Conservation (phyloP, 2,888 invertebrate species). For the Mimachlamys varia region DNA sequence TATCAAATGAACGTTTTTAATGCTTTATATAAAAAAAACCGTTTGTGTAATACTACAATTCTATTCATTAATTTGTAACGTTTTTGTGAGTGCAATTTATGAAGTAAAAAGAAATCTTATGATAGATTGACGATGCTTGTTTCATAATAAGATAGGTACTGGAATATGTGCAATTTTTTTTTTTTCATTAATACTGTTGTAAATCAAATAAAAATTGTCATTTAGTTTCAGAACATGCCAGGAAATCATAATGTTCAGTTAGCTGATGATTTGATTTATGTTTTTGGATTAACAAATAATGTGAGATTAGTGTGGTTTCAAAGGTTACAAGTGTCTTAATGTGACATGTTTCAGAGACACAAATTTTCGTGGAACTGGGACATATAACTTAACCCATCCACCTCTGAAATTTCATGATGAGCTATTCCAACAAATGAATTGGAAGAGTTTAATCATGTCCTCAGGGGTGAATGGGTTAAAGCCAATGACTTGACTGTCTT, state of each 20-base stretch:
- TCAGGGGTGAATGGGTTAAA: no score
- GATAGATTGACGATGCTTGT: not conserved
- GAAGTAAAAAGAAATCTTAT: not conserved
- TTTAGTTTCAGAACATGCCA: not conserved
- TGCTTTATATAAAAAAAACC: not conserved
- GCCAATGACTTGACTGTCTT: no score
- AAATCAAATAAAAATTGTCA: no score
- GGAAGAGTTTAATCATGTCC: no score
- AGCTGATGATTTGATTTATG: no score
- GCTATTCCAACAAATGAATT: no score
- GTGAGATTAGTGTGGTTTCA: no score
- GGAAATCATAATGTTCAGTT: not conserved
- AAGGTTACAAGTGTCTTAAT: not conserved
- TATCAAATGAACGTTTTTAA: not conserved
- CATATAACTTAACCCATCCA: no score
- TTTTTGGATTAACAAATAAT: no score
- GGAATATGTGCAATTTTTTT: conserved; percentile 26
- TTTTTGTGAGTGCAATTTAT: not conserved
- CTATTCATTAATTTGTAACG: not conserved
- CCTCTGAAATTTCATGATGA: no score
- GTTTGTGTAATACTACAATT: not conserved
- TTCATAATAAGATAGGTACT: not conserved
- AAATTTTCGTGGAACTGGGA: not conserved
- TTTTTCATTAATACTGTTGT: not conserved
- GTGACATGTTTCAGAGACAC: not conserved